Evolutionary conservation across 1,140 invertebrate species (phyloP), one percentile per base, ranked within the genome.

Genomic region (Drosophila rhopaloa): DNA sequence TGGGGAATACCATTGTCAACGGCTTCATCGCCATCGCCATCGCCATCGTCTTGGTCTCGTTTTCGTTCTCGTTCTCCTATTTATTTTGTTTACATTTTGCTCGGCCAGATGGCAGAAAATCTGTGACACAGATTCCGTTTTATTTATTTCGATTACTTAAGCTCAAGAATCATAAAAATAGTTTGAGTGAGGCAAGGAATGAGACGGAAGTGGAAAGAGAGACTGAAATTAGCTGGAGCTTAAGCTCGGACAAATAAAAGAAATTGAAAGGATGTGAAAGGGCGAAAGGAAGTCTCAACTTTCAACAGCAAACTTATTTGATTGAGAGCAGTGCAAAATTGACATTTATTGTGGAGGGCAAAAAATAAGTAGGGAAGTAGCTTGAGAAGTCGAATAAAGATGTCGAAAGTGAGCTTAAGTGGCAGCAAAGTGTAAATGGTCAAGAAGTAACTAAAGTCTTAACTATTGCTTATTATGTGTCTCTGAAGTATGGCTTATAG

Each of bases 91-190:
- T 60, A 62, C 60, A 62, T 62, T 62, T 43, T 9, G 60, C 38
- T 10, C 13, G 60, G 55, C 14, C 53, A 63, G 32, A 48, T 65
- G 59, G 62, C 35, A 24, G n/a, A 29, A 14, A 62, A 66, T 61
- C 63, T 66, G 60, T 67, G 60, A 67, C 63, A 65, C 63, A 72
- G 63, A 72, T 72, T 58, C 48, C 71, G 70, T 54, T 46, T 56
- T 65, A 72, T 84, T 80, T 79, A 80, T 83, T 80, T 80, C 71
- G 81, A 84, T 84, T 84, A 83, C 81, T 83, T 80, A 80, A 83
- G 80, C 68, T 71, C 77, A 50, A 57, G 63, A 67, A 81, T 67
- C 63, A 81, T 72, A 76, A 60, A 81, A 81, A 59, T 63, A 65
- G 48, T 66, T 53, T 51, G 68, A 78, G 74, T 59, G 60, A 47